Conservation (phyloP, 2,888 invertebrate genomes). For the Stenotaenia linearis region DNA sequence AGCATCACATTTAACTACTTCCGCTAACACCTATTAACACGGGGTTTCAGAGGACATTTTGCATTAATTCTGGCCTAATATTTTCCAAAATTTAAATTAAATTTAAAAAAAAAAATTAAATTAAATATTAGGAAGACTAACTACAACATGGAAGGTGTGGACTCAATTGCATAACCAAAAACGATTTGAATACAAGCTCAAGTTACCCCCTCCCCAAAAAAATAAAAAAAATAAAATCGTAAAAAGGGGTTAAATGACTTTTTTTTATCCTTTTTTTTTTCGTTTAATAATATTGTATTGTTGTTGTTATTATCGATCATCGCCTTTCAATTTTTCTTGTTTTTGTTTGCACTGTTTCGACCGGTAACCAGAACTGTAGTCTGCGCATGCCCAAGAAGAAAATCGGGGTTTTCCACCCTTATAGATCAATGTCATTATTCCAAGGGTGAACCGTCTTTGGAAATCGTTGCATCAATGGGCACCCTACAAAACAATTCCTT, state of each 20-base stretch:
- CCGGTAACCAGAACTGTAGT: not conserved
- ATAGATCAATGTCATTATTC: not conserved
- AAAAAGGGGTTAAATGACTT: not conserved
- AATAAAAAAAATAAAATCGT: not conserved
- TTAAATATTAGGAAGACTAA: not conserved
- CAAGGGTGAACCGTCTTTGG: not conserved
- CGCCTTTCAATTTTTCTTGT: not conserved
- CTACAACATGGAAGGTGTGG: constrained; percentile 4
- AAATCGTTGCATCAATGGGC: constrained; percentile 15
- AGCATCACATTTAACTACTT: not conserved
- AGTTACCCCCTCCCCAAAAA: not conserved
- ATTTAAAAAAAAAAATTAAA: not conserved
- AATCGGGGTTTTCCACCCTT: not conserved
- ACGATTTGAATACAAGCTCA: not conserved
- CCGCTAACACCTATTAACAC: not conserved
- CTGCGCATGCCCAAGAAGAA: not conserved
- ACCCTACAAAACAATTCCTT: constrained; percentile 1
- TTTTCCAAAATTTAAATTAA: not conserved
- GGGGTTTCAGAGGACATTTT: not conserved
- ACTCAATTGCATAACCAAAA: not conserved
- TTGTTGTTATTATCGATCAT: not conserved
- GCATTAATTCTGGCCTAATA: too few species aligned
- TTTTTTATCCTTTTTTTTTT: not conserved
- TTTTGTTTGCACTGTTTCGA: constrained; percentile 1
- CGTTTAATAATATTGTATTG: not conserved